A percentile compares a stretch with the other conserved stretches of the same genome.
Evolutionary conservation across 2,113 vertebrate species (phyloP).

Genomic region (Ailurus styani): DNA sequence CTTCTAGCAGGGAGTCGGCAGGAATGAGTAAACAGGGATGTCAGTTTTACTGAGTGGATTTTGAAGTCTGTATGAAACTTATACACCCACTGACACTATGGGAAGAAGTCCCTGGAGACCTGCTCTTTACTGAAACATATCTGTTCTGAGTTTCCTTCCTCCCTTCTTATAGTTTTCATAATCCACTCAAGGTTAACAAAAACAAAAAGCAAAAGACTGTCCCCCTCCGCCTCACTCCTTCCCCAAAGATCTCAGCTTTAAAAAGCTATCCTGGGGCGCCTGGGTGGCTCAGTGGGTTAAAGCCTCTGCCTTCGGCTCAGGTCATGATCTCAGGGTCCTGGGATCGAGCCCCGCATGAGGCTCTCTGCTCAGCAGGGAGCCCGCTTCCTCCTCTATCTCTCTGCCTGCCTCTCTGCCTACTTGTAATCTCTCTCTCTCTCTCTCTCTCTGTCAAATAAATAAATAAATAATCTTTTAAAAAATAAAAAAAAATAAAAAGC

Average conservation of each 20-base stretch:
- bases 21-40: not conserved
- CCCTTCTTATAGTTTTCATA: not conserved
- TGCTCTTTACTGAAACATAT: not conserved
- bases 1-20: not conserved
- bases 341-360: no score
- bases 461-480: no score
- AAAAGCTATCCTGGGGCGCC: not conserved
- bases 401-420: no score
- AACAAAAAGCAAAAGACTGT: not conserved
- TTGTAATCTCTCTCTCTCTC: no score
- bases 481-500: no score
- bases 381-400: no score
- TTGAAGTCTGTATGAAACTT: conserved; percentile 32
- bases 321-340: no score
- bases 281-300: no score
- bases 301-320: no score
- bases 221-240: not conserved
- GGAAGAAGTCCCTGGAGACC: not conserved
- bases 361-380: no score
- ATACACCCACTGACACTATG: not conserved
- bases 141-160: not conserved
- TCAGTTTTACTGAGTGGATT: not conserved
- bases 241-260: not conserved
- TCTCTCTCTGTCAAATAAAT: no score
- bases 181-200: conserved; percentile 7